Evolutionary conservation across 2,888 invertebrate species (phyloP), one percentile per base, ranked within the genome.

Genomic region (Resseliella maxima): DNA sequence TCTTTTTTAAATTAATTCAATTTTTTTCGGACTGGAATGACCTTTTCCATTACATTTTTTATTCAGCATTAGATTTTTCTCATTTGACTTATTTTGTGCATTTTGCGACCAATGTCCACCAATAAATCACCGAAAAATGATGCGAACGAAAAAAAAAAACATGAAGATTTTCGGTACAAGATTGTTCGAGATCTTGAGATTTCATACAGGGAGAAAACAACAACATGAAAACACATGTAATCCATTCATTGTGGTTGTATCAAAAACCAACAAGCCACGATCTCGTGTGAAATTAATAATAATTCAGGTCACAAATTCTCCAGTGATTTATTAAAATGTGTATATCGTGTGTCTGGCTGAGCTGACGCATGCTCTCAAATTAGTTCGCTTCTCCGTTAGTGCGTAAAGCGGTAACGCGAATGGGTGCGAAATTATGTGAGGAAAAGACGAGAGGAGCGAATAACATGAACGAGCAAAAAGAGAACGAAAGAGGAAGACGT

Each of bases 201-300:
- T 31, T 27, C 72, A 72, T 72, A 3, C 5, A 12, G 41, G 41
- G 46, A 18, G 35, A 5, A 1, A 31, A 72, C 31, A 72, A 1
- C 72, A 72, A 12, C 72, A 72, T 15, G 21, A 72, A 72, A 72
- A 72, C 72, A 72, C n/a, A 72, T 72, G 72, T 72, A 31, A 72
- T 72, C 72, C 31, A 59, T 50, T 50, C 59, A 72, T 59, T 59
- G 31, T 27, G 27, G 72, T 35, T 31, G 5, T n/a, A 10, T 72
- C 15, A 35, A 35, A 72, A 72, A 72, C 15, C 72, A 72, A 72
- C 72, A 18, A 1, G 27, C 31, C 72, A 31, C 72, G 72, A 72
- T 72, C 31, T 72, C 72, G 35, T 72, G 72, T 72, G 72, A 72
- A 72, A 31, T 72, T 35, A 72, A 12, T 15, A 72, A 72, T 72